Evolutionary conservation across 2,888 invertebrate species (phyloP).

Genomic region (Stenoptilia bipunctidactyla): DNA sequence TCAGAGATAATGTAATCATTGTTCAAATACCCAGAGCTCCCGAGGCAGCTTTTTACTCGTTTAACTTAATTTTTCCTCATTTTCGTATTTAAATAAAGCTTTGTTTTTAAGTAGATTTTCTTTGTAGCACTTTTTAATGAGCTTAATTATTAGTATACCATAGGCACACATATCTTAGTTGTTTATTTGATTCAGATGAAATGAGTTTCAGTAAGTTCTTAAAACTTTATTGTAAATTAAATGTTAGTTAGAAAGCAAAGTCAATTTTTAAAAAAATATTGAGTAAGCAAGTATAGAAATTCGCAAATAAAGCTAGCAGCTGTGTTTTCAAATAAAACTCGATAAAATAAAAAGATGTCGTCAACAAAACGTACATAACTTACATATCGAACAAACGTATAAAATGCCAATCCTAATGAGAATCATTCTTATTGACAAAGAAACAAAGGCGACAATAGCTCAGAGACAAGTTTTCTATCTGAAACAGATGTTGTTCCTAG

Average conservation of each 20-base stretch:
- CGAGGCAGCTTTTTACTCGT: conserved; percentile 57
- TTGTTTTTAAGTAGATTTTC: not conserved
- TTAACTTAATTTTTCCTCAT: conserved; percentile 40
- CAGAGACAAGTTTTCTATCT: conserved; percentile 18
- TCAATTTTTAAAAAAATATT: no score
- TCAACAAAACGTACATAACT: conserved; percentile 63
- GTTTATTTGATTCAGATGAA: no score
- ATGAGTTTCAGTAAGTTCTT: no score
- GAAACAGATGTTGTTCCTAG: conserved; percentile 27
- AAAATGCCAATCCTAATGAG: not conserved
- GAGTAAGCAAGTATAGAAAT: no score
- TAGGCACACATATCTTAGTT: no score
- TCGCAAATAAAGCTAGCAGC: conserved; percentile 49
- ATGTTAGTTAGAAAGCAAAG: no score
- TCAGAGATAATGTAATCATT: conserved; percentile 59
- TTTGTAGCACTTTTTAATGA: no score
- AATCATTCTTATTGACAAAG: not conserved
- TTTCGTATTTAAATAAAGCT: not conserved
- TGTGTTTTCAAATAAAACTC: conserved; percentile 64
- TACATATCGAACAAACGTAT: conserved; percentile 32
- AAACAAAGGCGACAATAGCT: conserved; percentile 20
- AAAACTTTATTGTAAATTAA: no score
- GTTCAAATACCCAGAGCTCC: conserved; percentile 43
- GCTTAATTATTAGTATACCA: no score
- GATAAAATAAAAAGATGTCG: conserved; percentile 64